phyloP scores from a whole-genome alignment of 1,140 invertebrate genomes.

The Drosophila tani region DNA sequence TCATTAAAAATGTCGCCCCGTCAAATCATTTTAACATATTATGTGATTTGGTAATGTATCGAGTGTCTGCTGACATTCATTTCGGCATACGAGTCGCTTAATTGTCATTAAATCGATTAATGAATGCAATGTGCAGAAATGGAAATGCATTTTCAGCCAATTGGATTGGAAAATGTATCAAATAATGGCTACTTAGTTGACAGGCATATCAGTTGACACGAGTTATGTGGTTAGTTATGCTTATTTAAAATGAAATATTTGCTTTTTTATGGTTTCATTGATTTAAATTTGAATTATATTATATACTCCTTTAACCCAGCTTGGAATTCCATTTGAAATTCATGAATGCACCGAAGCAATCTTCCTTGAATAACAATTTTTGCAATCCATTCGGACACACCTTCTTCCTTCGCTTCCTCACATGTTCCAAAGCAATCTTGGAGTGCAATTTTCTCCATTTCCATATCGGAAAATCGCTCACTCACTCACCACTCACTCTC shows the following conservation, averaged over 20 bases:
- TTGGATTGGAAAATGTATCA: conserved; percentile 7
- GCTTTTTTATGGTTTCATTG: background rate
- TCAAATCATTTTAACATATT: conserved; percentile 36
- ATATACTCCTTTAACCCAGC: background rate
- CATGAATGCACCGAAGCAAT: conserved; percentile 4
- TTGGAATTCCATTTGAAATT: background rate
- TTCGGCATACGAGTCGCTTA: conserved; percentile 22
- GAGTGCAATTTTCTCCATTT: conserved; percentile 24
- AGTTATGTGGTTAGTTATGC: background rate
- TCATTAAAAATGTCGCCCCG: conserved; percentile 27
- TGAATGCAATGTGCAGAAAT: conserved; percentile 16
- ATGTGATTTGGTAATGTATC: conserved; percentile 30
- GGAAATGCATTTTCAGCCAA: conserved; percentile 18
- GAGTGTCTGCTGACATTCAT: conserved; percentile 15
- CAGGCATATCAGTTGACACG: background rate
- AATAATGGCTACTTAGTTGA: conserved; percentile 10
- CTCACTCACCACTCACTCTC: conserved; percentile 8
- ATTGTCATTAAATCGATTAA: conserved; percentile 55
- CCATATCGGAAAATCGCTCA: conserved; percentile 9
- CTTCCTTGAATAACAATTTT: conserved; percentile 1
- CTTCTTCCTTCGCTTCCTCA: conserved; percentile 9
- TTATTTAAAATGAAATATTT: background rate
- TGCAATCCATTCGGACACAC: conserved; percentile 3
- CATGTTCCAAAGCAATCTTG: background rate
- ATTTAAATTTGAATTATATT: background rate